phyloP scores from a whole-genome alignment of 2,888 invertebrate genomes.

The Ormyrus thymus region DNA sequence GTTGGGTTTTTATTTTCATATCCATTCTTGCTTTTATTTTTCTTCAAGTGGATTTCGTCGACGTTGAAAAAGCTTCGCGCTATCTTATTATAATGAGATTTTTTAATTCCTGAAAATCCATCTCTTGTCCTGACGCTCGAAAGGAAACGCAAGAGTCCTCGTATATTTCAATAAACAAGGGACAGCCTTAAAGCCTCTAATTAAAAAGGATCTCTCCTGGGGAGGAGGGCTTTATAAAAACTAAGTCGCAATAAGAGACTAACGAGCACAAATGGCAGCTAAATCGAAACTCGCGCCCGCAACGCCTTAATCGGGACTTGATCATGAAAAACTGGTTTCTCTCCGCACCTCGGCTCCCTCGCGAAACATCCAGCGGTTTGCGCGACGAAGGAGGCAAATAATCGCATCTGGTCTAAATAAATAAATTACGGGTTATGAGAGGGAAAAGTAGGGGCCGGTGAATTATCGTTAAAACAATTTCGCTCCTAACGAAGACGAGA shows the following conservation, averaged over 20 bases:
- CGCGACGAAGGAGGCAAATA: slow-evolving; percentile 24
- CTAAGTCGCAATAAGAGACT: slow-evolving; percentile 27
- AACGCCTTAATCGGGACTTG: slow-evolving; percentile 42
- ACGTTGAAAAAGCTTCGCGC: no score
- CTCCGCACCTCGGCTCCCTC: not conserved
- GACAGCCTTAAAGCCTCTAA: not conserved
- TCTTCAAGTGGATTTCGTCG: no score
- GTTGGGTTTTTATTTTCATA: no score
- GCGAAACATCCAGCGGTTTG: not conserved
- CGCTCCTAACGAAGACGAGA: slow-evolving; percentile 63
- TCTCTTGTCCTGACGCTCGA: not conserved
- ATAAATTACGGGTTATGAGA: slow-evolving; percentile 46
- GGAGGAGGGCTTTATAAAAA: not conserved
- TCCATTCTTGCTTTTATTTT: no score
- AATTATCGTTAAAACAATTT: slow-evolving; percentile 68
- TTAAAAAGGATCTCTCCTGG: slow-evolving; percentile 30
- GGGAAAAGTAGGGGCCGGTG: slow-evolving; percentile 53
- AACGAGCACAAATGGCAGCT: slow-evolving; percentile 29
- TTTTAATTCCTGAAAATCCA: slow-evolving; percentile 23
- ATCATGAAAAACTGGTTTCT: slow-evolving; percentile 36
- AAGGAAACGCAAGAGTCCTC: not conserved
- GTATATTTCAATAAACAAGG: slow-evolving; percentile 38
- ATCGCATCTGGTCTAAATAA: slow-evolving; percentile 41
- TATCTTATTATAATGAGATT: no score
- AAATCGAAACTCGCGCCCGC: slow-evolving; percentile 6